Evolutionary conservation across 2,888 invertebrate genomes (phyloP), one percentile per base, ranked within the genome.

Genomic region (Epinotia bilunana): DNA sequence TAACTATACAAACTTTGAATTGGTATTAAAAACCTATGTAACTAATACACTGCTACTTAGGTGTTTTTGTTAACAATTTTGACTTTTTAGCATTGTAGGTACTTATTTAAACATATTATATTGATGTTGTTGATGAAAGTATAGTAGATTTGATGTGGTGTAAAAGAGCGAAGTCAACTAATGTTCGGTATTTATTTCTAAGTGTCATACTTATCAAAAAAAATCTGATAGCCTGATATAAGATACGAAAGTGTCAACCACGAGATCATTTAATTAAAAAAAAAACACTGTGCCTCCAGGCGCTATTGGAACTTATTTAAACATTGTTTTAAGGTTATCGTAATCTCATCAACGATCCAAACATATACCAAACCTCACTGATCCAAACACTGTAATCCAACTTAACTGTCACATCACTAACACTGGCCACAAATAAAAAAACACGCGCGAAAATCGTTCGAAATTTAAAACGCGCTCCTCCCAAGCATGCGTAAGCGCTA

Each of bases 401-500:
- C 23, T 39, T 49, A 65, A 64, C 20, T 39, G 60, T 39, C 61
- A 62, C 73, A 73, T 28, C 61, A 55, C 53, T 18, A 13, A 18
- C 58, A 72, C 76, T 77, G 53, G 71, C 67, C 33, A 79, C 76
- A 65, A 49, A 78, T 69, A 39, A 49, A 74, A 78, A 81, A 78
- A 81, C 69, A 84, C 84, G 87, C 88, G 89, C 88, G 84, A 88
- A 88, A 89, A 86, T 77, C 80, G 78, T 86, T 87, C 82, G 77
- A 87, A 85, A 80, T 81, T 85, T 80, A 80, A 73, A 85, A 87
- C 88, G 87, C 91, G 89, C 90, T 83, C 83, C 85, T 86, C 85
- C 80, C 82, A 82, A 86, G 85, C 83, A 84, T 85, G 92, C 93
- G 92, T 87, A 81, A 86, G 91, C 90, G 90, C 92, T 89, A 93